phyloP scores from a whole-genome alignment of 2,888 invertebrate species.

The Biston stratarius region DNA sequence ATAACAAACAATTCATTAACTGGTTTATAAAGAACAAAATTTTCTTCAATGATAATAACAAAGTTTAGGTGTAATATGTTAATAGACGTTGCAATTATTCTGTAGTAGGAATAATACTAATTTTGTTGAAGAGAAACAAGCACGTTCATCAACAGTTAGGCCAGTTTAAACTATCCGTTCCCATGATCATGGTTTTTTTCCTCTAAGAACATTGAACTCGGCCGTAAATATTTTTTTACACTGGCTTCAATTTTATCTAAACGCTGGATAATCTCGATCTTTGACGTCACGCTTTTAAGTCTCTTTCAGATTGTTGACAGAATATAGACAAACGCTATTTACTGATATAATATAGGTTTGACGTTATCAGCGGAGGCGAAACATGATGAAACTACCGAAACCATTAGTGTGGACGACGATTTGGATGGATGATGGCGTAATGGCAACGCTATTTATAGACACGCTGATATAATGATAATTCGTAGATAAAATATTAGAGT shows the following conservation, averaged over 20 bases:
- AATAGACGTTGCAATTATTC: background rate
- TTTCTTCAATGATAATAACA: background rate
- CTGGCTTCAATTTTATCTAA: slow-evolving; percentile 63
- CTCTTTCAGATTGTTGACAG: slow-evolving; percentile 71
- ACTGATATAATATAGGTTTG: slow-evolving; percentile 55
- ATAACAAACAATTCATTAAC: too few relatives aligned
- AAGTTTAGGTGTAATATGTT: background rate
- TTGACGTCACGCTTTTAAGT: slow-evolving; percentile 75
- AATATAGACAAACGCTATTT: slow-evolving; percentile 70
- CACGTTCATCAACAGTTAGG: slow-evolving; percentile 14
- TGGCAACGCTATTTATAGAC: slow-evolving; percentile 52
- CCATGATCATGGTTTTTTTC: slow-evolving; percentile 32
- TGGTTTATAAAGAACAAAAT: background rate
- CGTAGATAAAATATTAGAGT: slow-evolving; percentile 30
- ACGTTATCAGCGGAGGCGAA: slow-evolving; percentile 72
- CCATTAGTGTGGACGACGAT: slow-evolving; percentile 68
- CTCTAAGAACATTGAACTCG: slow-evolving; percentile 28
- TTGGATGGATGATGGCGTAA: slow-evolving; percentile 50
- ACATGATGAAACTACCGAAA: slow-evolving; percentile 62
- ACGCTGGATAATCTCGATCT: slow-evolving; percentile 67
- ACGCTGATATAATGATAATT: slow-evolving; percentile 44
- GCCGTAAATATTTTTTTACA: slow-evolving; percentile 34
- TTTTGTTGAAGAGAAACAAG: slow-evolving; percentile 13
- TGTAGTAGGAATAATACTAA: too few relatives aligned
- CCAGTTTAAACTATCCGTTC: slow-evolving; percentile 14